phyloP scores from a whole-genome alignment of 1,140 invertebrate species.

The Neodiprion fabricii region DNA sequence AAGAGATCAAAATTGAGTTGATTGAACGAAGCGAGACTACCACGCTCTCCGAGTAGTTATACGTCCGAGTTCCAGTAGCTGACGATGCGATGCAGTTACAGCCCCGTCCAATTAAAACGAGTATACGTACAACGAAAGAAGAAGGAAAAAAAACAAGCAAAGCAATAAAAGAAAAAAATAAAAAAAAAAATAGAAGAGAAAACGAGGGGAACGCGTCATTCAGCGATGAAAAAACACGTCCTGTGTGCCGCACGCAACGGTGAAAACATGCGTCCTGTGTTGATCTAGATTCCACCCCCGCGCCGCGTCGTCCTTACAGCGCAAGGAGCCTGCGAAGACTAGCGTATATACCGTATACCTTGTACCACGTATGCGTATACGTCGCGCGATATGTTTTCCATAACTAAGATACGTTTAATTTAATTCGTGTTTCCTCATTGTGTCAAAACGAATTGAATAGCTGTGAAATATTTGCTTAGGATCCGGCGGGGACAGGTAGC shows the following conservation, averaged over 20 bases:
- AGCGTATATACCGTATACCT: no score
- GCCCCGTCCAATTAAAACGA: neutral
- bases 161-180: neutral
- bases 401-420: constrained; percentile 36
- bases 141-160: neutral
- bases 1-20: constrained; percentile 5
- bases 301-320: neutral
- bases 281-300: constrained; percentile 4
- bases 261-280: neutral
- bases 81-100: no score
- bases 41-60: neutral
- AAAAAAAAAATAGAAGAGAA: neutral
- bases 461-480: constrained; percentile 49
- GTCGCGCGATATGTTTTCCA: neutral
- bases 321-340: no score
- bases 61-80: no score
- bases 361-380: no score
- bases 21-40: neutral
- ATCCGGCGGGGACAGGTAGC: constrained; percentile 29
- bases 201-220: neutral
- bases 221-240: no score
- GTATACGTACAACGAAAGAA: neutral
- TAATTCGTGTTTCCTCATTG: constrained; percentile 37
- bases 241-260: no score
- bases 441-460: constrained; percentile 44